Percentiles rank a stretch among this genome's conserved stretches.
Conservation (phyloP, 2,888 invertebrate species). For the Aplocera efformata region DNA sequence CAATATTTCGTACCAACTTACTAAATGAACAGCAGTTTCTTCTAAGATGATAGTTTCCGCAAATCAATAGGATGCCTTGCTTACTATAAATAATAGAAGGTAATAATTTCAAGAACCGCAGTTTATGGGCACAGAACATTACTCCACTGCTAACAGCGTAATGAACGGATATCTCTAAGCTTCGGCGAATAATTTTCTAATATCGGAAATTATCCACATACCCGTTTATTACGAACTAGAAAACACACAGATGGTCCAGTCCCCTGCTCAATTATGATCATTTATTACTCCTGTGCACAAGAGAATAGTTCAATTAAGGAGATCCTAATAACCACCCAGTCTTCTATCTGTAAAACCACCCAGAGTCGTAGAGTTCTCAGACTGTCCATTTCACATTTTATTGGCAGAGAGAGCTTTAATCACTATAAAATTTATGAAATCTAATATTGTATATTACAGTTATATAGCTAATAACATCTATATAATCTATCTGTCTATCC, state of each 20-base stretch:
- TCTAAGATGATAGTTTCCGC: no score
- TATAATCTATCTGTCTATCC: no score
- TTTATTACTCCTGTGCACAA: slow-evolving; percentile 7
- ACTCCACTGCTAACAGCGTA: slow-evolving; percentile 27
- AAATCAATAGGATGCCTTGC: no score
- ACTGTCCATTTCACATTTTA: no score
- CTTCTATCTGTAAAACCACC: not conserved
- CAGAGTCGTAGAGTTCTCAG: no score
- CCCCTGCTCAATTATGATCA: slow-evolving; percentile 8
- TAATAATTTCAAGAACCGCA: not conserved
- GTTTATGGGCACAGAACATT: slow-evolving; percentile 29
- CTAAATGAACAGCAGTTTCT: no score
- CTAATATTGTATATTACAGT: no score
- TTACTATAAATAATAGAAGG: slow-evolving; percentile 1
- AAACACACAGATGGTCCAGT: slow-evolving; percentile 14
- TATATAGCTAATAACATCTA: no score
- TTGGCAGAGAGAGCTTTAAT: no score
- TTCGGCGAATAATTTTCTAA: slow-evolving; percentile 11
- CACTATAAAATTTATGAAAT: no score
- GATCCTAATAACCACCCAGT: slow-evolving; percentile 5
- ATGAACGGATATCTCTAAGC: slow-evolving; percentile 29
- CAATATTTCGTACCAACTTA: no score
- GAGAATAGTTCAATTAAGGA: slow-evolving; percentile 10
- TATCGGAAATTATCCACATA: slow-evolving; percentile 18
- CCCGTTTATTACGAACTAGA: slow-evolving; percentile 19